Evolutionary conservation across 64 coral and sea anemone species (phyloP).

Genomic region (Actinia equina): DNA sequence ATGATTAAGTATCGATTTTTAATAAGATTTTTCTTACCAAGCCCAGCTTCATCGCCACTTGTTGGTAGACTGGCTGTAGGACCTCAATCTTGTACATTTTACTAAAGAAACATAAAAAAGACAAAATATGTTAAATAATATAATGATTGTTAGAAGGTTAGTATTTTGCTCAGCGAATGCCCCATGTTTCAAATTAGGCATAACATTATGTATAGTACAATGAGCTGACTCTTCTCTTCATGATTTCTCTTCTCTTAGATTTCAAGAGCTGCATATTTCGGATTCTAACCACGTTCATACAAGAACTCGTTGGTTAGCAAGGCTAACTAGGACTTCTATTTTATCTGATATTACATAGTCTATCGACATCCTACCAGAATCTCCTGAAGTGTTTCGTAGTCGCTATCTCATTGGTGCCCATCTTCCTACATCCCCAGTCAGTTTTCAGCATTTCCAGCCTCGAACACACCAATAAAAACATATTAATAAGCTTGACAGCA

Average conservation of each 20-base stretch:
- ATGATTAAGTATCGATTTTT: neutral
- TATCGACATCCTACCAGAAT: slow-evolving; percentile 42
- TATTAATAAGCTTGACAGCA: slow-evolving; percentile 77
- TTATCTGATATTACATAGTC: neutral
- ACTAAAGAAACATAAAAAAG: slow-evolving; percentile 14
- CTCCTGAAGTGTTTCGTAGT: slow-evolving; percentile 79
- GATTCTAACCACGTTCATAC: too few species aligned
- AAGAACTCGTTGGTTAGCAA: too few species aligned
- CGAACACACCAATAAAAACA: slow-evolving; percentile 86
- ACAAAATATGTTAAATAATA: too few species aligned
- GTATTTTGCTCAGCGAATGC: too few species aligned
- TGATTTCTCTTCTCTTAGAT: too few species aligned
- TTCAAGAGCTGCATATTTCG: too few species aligned
- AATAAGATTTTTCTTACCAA: slow-evolving; percentile 45
- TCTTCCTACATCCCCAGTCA: slow-evolving; percentile 89
- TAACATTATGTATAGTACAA: too few species aligned
- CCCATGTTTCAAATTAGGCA: too few species aligned
- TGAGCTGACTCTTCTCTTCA: too few species aligned
- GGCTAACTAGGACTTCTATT: neutral
- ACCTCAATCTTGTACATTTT: slow-evolving; percentile 95
- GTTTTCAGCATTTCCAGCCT: slow-evolving; percentile 82
- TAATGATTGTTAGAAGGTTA: too few species aligned
- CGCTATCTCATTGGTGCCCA: slow-evolving; percentile 70
- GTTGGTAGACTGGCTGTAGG: slow-evolving; percentile 88
- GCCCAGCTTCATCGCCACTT: slow-evolving; percentile 83